Percentiles rank a stretch among this genome's conserved stretches.
Conservation (phyloP, 2,888 invertebrate genomes). For the Eurois occulta region DNA sequence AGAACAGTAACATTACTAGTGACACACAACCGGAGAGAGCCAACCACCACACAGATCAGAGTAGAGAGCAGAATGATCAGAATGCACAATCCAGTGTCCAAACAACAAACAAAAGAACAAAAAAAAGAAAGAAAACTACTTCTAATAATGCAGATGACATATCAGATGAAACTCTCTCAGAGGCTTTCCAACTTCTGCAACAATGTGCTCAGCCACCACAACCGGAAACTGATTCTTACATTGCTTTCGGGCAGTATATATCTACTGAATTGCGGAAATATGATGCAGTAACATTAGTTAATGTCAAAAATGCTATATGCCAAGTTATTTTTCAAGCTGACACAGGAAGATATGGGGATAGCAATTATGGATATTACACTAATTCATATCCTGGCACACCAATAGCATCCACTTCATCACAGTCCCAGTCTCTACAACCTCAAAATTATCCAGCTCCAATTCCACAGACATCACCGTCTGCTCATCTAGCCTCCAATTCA, state of each 20-base stretch:
- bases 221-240: slow-evolving; percentile 59
- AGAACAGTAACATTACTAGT: slow-evolving; percentile 57
- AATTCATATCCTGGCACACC: too few species aligned
- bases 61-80: too few species aligned
- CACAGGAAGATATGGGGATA: slow-evolving; percentile 53
- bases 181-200: slow-evolving; percentile 61
- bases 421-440: too few species aligned
- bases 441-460: slow-evolving; percentile 38
- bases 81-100: too few species aligned
- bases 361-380: slow-evolving; percentile 64
- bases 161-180: slow-evolving; percentile 65
- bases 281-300: slow-evolving; percentile 57
- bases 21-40: slow-evolving; percentile 51
- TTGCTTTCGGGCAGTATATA: slow-evolving; percentile 60
- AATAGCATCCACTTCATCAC: too few species aligned
- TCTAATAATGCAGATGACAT: slow-evolving; percentile 56
- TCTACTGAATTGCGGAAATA: slow-evolving; percentile 63
- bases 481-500: slow-evolving; percentile 51
- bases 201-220: slow-evolving; percentile 64
- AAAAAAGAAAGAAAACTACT: slow-evolving; percentile 61
- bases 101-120: slow-evolving; percentile 53
- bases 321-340: slow-evolving; percentile 65
- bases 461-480: slow-evolving; percentile 41
- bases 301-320: slow-evolving; percentile 64
- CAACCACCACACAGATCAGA: slow-evolving; percentile 50